Evolutionary conservation across 2,888 invertebrate species (phyloP).

Genomic region (Trissolcus japonicus): DNA sequence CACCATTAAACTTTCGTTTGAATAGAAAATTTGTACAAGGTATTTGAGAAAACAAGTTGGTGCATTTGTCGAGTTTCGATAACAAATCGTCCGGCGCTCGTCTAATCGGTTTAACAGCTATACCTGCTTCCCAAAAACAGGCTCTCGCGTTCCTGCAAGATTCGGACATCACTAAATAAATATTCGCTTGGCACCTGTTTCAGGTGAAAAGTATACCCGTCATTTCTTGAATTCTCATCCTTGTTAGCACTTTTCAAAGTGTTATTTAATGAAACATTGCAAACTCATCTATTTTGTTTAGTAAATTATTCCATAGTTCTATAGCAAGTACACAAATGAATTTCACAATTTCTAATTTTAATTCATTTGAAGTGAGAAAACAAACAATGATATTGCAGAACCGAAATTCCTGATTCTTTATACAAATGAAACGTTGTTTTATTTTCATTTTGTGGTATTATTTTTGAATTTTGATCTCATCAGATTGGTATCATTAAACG

Average conservation of each 20-base stretch:
- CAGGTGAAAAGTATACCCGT: constrained; percentile 6
- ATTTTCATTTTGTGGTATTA: too few relatives aligned
- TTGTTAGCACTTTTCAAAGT: constrained; percentile 5
- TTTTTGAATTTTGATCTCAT: too few relatives aligned
- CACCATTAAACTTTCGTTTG: not conserved
- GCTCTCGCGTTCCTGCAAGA: constrained; percentile 4
- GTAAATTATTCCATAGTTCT: too few relatives aligned
- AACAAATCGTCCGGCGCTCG: constrained; percentile 66
- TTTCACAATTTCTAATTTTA: too few relatives aligned
- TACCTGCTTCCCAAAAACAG: constrained; percentile 59
- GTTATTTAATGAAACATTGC: not conserved
- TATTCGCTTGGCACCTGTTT: constrained; percentile 32
- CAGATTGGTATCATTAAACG: not conserved
- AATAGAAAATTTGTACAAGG: constrained; percentile 6
- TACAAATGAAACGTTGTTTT: too few relatives aligned
- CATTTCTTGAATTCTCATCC: not conserved
- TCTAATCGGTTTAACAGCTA: constrained; percentile 70
- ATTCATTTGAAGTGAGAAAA: too few relatives aligned
- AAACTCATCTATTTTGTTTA: too few relatives aligned
- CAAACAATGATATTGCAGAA: too few relatives aligned
- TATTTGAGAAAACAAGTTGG: constrained; percentile 9
- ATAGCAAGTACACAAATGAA: too few relatives aligned
- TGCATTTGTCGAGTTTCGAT: constrained; percentile 54
- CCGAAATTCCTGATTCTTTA: too few relatives aligned
- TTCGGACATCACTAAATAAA: constrained; percentile 16